phyloP scores from a whole-genome alignment of 2,113 vertebrate genomes.

The Phaethon lepturus region DNA sequence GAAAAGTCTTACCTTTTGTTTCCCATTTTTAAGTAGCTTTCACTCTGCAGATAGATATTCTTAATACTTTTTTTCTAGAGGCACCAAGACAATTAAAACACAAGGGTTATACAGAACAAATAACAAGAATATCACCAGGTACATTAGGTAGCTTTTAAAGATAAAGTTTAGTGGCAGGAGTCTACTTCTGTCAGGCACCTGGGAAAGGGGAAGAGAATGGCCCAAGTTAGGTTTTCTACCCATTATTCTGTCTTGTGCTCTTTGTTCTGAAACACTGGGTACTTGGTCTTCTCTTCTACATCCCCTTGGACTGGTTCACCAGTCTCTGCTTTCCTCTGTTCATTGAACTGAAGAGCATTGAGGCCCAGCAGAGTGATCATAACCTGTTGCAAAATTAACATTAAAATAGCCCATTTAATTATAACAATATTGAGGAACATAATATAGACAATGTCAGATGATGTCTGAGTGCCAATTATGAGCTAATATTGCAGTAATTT shows the following conservation, averaged over 20 bases:
- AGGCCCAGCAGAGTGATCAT: neutral
- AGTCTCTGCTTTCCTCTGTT: neutral
- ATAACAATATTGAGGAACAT: neutral
- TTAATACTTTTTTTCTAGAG: neutral
- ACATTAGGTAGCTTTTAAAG: neutral
- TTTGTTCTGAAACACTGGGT: neutral
- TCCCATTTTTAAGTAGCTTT: neutral
- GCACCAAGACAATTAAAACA: neutral
- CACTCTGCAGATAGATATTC: neutral
- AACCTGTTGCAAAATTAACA: neutral
- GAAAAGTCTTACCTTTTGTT: neutral
- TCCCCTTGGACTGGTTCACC: neutral
- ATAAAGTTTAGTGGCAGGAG: neutral
- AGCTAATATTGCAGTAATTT: neutral
- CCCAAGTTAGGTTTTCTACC: neutral
- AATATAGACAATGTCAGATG: neutral
- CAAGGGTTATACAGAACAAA: neutral
- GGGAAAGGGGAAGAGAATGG: neutral
- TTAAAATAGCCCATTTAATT: neutral
- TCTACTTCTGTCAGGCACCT: neutral
- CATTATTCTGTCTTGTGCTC: neutral
- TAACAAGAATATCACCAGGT: neutral
- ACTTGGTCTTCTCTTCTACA: neutral
- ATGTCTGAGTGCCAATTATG: neutral
- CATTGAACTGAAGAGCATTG: neutral